These are phyloP conservation scores for Calyptommatus sinebrachiatus DNA, from an alignment of 2,113 vertebrate genomes.

Conservation along the genomic window DNA sequence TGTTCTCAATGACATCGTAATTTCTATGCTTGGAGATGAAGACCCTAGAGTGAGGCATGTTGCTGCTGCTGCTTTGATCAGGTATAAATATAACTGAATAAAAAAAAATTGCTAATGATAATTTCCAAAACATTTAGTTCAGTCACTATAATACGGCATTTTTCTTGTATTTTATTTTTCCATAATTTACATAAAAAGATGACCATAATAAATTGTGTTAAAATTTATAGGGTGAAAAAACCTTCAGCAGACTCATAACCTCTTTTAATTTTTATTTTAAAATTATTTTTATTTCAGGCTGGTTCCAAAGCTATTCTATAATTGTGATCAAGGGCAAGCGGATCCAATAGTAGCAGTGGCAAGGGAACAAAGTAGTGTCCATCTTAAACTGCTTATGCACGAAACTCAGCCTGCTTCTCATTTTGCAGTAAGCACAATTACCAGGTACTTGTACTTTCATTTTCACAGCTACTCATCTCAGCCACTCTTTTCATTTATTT, in stretches of 20 bases:
- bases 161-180: too few relatives aligned
- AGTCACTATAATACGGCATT: too few relatives aligned
- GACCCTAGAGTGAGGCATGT: conserved; percentile 91
- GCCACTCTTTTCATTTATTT: background rate
- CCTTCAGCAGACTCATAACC: background rate
- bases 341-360: conserved; percentile 94
- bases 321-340: conserved; percentile 91
- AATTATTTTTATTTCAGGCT: conserved; percentile 68
- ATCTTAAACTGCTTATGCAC: conserved; percentile 95
- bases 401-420: conserved; percentile 91
- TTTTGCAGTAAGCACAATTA: conserved; percentile 92
- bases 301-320: conserved; percentile 89
- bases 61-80: conserved; percentile 81
- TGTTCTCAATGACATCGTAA: conserved; percentile 83
- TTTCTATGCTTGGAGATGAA: conserved; percentile 89
- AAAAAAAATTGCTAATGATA: background rate
- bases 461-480: background rate
- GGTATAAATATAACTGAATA: conserved; percentile 65
- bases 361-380: conserved; percentile 89
- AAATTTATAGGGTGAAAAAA: too few relatives aligned
- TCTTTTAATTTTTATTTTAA: background rate
- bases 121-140: background rate
- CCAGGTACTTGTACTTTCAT: conserved; percentile 74
- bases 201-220: too few relatives aligned
- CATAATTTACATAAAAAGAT: too few relatives aligned